Evolutionary conservation across 2,113 vertebrate species (phyloP), one percentile per base, ranked within the genome.

Genomic region (Diadophis punctatus): DNA sequence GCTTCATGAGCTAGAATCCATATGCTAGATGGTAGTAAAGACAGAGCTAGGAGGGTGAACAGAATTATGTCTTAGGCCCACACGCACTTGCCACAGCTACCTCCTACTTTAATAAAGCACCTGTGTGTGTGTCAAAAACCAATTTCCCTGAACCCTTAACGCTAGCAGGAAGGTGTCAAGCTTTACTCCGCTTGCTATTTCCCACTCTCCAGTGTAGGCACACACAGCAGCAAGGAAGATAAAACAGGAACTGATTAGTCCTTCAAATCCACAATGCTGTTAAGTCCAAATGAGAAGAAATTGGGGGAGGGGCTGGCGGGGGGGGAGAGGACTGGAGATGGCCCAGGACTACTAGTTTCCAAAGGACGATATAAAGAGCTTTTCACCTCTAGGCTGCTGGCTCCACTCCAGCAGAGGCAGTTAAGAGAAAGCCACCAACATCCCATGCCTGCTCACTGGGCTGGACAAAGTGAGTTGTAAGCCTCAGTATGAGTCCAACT

Each of bases 391-490:
- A 95, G 96, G 96, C 93, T 94, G 91, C 94, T 97, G 97, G 96
- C 96, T 96, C 90, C 86, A n/a, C 3, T 96, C 96, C 96, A 97
- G 86, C 90, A 58, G 96, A 96, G 95, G 95, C 94, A 96, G 96
- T 96, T 53, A 96, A 96, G 95, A 96, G 95, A 97, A 97, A 97
- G 95, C 96, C 96, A 97, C 95, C 95, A 96, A 96, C 96, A 96
- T 97, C 96, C 93, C 96, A 96, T 95, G 96, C 95, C 95, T 96
- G 96, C 94, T 95, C 60, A 95, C 94, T 96, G 94, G 95, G 93
- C 95, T 95, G 93, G 95, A 95, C 95, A 96, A 95, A 95, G 92
- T 86, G 94, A 96, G 93, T 95, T 96, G 93, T 93, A 96, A 96
- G 96, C 90, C 95, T 96, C 96, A 94, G 96, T 93, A 1, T 94